A percentile compares a stretch with the other conserved stretches of the same genome.
phyloP scores from a whole-genome alignment of 2,797 vertebrate genomes.

The Nannoperca obscura region DNA sequence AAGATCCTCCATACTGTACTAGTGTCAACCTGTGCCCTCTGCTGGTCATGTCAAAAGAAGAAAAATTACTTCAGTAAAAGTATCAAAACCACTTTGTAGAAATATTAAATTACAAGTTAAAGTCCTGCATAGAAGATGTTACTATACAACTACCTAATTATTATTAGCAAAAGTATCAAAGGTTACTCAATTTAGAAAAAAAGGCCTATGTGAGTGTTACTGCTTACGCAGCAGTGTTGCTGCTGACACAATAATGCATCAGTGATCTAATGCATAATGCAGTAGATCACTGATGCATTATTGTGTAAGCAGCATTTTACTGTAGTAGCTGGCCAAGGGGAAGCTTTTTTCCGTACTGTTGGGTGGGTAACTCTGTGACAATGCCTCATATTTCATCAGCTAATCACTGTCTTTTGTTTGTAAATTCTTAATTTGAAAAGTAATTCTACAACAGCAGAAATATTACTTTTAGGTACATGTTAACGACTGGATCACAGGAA shows the following conservation, averaged over 20 bases:
- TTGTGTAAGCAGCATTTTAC: background rate
- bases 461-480: too few species aligned
- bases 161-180: background rate
- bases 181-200: background rate
- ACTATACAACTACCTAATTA: background rate
- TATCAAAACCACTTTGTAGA: background rate
- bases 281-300: background rate
- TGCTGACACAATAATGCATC: too few species aligned
- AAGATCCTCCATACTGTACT: too few species aligned
- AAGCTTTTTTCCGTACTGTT: background rate
- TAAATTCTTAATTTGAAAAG: background rate
- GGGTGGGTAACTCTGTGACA: background rate
- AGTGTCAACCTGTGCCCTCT: constrained; percentile 47
- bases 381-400: background rate
- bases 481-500: too few species aligned
- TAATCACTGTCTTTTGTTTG: background rate
- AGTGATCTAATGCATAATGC: too few species aligned
- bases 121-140: background rate
- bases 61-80: background rate
- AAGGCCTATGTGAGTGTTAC: background rate
- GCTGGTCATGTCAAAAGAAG: constrained; percentile 25
- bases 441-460: too few species aligned
- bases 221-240: too few species aligned
- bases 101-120: background rate
- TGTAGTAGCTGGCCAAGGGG: background rate